Evolutionary conservation across 2,113 vertebrate species (phyloP).

Genomic region (Ammospiza nelsoni): DNA sequence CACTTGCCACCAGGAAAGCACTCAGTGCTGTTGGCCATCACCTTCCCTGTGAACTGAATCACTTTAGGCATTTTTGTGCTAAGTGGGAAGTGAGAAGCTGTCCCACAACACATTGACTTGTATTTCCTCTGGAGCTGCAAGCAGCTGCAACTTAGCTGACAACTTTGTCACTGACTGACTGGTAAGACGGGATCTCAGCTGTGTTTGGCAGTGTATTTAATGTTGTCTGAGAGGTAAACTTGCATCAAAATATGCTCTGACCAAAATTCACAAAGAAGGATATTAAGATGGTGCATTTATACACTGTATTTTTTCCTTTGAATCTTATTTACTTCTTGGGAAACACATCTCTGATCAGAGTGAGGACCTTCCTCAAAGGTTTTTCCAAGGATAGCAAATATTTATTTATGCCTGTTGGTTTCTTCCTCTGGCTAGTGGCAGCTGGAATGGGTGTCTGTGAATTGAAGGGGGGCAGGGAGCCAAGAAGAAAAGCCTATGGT

Average conservation of each 20-base stretch:
- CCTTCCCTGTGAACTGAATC: neutral
- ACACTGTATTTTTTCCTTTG: no score
- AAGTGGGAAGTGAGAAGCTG: neutral
- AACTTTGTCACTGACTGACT: neutral
- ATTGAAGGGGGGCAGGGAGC: neutral
- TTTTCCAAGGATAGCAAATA: neutral
- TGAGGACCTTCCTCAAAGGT: neutral
- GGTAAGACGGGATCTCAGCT: neutral
- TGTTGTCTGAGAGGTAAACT: neutral
- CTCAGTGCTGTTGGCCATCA: neutral
- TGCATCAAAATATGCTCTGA: neutral
- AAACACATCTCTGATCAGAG: neutral
- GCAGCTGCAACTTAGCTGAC: neutral
- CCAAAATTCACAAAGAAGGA: neutral
- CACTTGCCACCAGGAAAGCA: fast-evolving
- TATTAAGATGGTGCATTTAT: neutral
- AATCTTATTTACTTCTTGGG: neutral
- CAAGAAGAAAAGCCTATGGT: slow-evolving; percentile 33
- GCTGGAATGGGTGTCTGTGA: neutral
- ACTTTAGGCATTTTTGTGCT: neutral
- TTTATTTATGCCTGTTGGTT: neutral
- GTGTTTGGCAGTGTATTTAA: neutral
- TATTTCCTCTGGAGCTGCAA: neutral
- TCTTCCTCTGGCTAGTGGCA: neutral
- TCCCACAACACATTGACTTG: neutral